A percentile compares a stretch with the other conserved stretches of the same genome.
These are phyloP conservation scores for Batillaria attramentaria DNA, from an alignment of 1,140 invertebrate species.

Conservation along the genomic window DNA sequence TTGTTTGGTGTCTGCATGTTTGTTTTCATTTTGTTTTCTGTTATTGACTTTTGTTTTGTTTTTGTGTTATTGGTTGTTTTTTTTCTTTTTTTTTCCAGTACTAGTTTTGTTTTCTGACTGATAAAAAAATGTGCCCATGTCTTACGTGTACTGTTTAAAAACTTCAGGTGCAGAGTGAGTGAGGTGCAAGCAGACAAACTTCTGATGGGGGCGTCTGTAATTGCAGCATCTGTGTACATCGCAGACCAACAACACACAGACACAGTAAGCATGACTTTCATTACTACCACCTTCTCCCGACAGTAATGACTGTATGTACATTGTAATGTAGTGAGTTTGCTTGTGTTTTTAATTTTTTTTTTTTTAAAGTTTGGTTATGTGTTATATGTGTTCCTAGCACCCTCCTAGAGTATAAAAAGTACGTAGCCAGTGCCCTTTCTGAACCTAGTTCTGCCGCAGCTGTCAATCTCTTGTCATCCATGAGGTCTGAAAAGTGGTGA, in stretches of 20 bases:
- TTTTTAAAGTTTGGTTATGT: too few relatives aligned
- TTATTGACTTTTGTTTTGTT: background rate
- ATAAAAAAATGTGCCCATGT: background rate
- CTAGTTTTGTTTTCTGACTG: background rate
- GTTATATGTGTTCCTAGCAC: too few relatives aligned
- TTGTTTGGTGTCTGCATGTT: too few relatives aligned
- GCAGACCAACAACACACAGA: constrained; percentile 46
- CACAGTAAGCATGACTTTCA: constrained; percentile 37
- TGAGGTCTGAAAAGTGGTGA: too few relatives aligned
- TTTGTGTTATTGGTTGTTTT: background rate
- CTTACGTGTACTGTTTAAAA: background rate
- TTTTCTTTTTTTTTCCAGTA: background rate
- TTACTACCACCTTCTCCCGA: background rate
- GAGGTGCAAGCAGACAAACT: constrained; percentile 52
- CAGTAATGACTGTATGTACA: too few relatives aligned
- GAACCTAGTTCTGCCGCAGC: too few relatives aligned
- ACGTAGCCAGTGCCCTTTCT: too few relatives aligned
- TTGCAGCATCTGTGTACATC: constrained; percentile 52
- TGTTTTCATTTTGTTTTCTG: background rate
- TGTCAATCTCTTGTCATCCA: too few relatives aligned
- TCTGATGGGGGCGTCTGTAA: constrained; percentile 46
- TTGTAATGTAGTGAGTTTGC: too few relatives aligned
- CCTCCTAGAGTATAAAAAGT: too few relatives aligned
- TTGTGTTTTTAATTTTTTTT: too few relatives aligned
- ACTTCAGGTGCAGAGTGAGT: constrained; percentile 30